Base-by-base conservation (phyloP, 2,113 vertebrate species). In the Acinonyx jubatus region DNA sequence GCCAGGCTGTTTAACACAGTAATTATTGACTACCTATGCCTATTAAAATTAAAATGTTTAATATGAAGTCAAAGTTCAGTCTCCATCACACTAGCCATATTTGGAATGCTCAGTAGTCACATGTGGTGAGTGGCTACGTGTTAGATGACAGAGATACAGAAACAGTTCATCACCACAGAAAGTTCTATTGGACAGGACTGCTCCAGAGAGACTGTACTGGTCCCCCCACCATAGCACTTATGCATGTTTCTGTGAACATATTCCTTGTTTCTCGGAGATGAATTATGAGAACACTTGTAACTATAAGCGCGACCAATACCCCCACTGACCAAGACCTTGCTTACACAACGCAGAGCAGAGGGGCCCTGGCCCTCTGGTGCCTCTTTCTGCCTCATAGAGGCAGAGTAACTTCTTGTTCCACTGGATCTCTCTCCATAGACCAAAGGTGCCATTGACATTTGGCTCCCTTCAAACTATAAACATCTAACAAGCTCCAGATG, bases 401-500 rank as follows among this genome's bases (percentile, higher is more conserved):
- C 81, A 36, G 74, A 71, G 33, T 7, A 87, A 48, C 45, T 29
- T 19, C 45, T 63, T 16, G 23, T n/a, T 88, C 52, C 36, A 3
- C 73, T 33, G 66, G 52, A 33, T 74, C 82, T 69, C 85, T 83
- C 85, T 83, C 63, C 8, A 19, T 7, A 45, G 89, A 87, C 73
- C 87, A 74, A 90, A 94, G 96, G 93, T 97, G 78, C 91, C 48
- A 10, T 11, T 95, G 94, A 97, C 92, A 92, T 97, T 94, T 93
- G 94, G 82, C 97, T 94, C 82, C 71, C 25, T 94, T 79, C 92
- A 91, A 83, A 90, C 91, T 79, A 83, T 74, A 89, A 96, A 91
- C 90, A 97, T 91, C 90, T 97, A 96, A 98, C 52, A 71, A 98
- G 95, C 68, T 97, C 97, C 97, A 98, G 95, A 92, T 96, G 97